Conservation (phyloP, 1,140 invertebrate genomes). For the Aphaenogaster floridana region DNA sequence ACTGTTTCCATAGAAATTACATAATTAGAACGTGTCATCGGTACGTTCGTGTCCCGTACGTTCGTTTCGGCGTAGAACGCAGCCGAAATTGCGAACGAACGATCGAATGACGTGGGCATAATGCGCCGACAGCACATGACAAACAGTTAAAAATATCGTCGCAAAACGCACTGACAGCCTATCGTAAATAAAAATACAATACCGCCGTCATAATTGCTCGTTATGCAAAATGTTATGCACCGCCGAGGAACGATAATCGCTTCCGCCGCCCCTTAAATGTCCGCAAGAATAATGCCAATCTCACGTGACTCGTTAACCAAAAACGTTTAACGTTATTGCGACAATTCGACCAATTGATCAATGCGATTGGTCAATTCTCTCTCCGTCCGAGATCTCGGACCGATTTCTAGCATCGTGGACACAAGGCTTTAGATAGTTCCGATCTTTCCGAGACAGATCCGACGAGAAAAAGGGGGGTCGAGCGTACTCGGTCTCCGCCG, state of each 20-base stretch:
- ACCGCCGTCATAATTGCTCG: background rate
- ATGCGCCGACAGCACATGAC: background rate
- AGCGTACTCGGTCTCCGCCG: too few relatives aligned
- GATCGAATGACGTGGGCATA: background rate
- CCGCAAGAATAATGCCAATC: too few relatives aligned
- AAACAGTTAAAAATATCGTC: background rate
- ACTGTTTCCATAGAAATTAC: constrained; percentile 61
- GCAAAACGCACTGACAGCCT: background rate
- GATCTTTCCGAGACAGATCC: too few relatives aligned
- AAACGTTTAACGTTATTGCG: too few relatives aligned
- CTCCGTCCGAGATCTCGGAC: too few relatives aligned
- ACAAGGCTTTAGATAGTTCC: too few relatives aligned
- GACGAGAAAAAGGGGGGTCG: too few relatives aligned
- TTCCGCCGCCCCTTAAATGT: background rate
- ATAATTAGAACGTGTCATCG: constrained; percentile 41
- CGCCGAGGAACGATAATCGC: background rate
- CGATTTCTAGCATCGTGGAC: too few relatives aligned
- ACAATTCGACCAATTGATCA: too few relatives aligned
- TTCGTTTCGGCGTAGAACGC: background rate
- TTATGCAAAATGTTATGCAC: constrained; percentile 1
- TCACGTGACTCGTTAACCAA: too few relatives aligned
- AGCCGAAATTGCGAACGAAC: constrained; percentile 25
- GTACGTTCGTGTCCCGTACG: background rate
- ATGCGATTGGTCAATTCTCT: too few relatives aligned
- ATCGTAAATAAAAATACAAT: constrained; percentile 34